phyloP scores from a whole-genome alignment of 2,113 vertebrate genomes.

The Naja naja region DNA sequence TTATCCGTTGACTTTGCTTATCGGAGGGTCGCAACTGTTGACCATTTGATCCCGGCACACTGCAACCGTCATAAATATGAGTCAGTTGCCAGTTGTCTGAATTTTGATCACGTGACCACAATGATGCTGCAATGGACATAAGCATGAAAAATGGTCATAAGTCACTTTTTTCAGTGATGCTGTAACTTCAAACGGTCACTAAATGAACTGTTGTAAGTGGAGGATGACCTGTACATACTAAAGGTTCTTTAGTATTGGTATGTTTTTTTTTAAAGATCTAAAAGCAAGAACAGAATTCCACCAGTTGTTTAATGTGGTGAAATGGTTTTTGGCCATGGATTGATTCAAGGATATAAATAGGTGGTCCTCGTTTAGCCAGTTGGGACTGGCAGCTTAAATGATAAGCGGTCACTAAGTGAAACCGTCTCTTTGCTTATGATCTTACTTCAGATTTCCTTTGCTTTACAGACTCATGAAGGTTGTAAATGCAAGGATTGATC shows the following conservation, averaged over 20 bases:
- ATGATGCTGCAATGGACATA: background rate
- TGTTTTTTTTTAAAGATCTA: background rate
- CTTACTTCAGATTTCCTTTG: background rate
- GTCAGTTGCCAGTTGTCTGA: background rate
- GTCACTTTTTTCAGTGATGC: background rate
- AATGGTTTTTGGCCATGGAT: background rate
- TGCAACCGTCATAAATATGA: background rate
- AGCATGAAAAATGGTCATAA: background rate
- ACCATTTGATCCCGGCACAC: background rate
- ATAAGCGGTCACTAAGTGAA: background rate
- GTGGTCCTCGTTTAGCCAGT: background rate
- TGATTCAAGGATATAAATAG: background rate
- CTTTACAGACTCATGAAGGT: background rate
- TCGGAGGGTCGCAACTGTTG: background rate
- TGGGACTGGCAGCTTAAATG: background rate
- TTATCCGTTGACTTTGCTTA: background rate
- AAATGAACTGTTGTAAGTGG: background rate
- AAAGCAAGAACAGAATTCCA: background rate
- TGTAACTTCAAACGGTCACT: background rate
- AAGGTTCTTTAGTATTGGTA: background rate
- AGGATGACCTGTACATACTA: background rate
- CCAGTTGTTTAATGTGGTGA: background rate
- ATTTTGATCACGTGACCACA: background rate
- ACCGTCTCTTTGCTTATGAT: background rate
- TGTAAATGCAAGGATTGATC: background rate